phyloP scores from a whole-genome alignment of 2,113 vertebrate genomes.

The Pteronura brasiliensis region DNA sequence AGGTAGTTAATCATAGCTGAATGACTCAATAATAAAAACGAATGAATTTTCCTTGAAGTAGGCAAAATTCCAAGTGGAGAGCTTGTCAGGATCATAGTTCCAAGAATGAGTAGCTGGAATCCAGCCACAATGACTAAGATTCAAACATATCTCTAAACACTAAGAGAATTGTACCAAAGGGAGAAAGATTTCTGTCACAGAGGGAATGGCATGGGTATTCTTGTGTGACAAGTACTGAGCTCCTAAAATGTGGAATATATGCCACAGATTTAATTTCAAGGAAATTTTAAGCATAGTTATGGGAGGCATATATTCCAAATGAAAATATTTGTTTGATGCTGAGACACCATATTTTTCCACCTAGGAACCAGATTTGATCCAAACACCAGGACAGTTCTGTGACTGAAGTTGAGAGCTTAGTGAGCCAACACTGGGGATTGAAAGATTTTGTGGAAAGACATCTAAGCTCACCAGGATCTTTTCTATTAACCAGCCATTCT shows the following conservation, averaged over 20 bases:
- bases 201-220: neutral
- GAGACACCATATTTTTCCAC: neutral
- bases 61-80: neutral
- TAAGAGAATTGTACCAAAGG: neutral
- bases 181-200: neutral
- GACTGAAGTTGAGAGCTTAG: neutral
- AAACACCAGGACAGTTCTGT: neutral
- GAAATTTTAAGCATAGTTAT: neutral
- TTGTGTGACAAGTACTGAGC: neutral
- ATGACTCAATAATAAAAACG: neutral
- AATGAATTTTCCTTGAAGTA: neutral
- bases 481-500: neutral
- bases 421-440: fast-evolving
- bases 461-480: neutral
- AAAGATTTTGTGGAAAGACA: neutral
- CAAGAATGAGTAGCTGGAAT: neutral
- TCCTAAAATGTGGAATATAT: neutral
- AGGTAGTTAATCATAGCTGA: neutral
- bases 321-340: neutral
- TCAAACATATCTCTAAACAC: neutral
- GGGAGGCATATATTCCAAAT: neutral
- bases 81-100: neutral
- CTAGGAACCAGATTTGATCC: neutral
- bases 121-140: neutral
- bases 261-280: neutral